Evolutionary conservation across 1,140 invertebrate species (phyloP).

Genomic region (Ericerus pela): DNA sequence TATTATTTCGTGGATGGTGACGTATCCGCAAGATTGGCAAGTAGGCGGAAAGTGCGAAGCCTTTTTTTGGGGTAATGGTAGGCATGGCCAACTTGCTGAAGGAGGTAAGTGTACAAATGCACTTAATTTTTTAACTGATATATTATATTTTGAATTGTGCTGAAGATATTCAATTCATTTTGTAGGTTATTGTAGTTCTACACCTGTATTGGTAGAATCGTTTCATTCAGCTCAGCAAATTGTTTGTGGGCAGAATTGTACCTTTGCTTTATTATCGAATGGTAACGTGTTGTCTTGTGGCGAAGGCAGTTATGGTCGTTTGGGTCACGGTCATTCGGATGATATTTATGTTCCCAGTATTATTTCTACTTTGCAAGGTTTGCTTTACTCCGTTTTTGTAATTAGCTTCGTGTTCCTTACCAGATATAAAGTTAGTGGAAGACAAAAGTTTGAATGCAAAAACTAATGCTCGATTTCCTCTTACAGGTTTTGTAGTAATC

Average conservation of each 20-base stretch:
- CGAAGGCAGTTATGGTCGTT: slow-evolving; percentile 41
- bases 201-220: slow-evolving; percentile 33
- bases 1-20: slow-evolving; percentile 45
- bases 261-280: slow-evolving; percentile 42
- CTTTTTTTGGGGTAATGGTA: slow-evolving; percentile 46
- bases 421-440: no score
- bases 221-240: slow-evolving; percentile 40
- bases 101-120: slow-evolving; percentile 28
- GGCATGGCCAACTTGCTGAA: slow-evolving; percentile 48
- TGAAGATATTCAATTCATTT: not conserved
- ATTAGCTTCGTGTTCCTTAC: no score
- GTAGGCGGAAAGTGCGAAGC: slow-evolving; percentile 46
- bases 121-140: no score
- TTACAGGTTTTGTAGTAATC: slow-evolving; percentile 45
- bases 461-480: no score
- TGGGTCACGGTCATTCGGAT: slow-evolving; percentile 44
- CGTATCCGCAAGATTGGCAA: slow-evolving; percentile 49
- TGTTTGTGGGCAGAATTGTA: slow-evolving; percentile 47
- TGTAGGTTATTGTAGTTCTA: slow-evolving; percentile 28
- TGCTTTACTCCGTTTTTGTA: no score
- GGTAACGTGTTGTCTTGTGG: slow-evolving; percentile 42
- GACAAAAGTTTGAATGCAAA: no score
- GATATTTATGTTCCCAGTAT: slow-evolving; percentile 42
- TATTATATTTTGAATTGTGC: not conserved
- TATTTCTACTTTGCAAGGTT: slow-evolving; percentile 50